A percentile compares a stretch with the other conserved stretches of the same genome.
These are phyloP conservation scores for Argya squamiceps DNA, from an alignment of 2,797 vertebrate species.

Conservation along the genomic window DNA sequence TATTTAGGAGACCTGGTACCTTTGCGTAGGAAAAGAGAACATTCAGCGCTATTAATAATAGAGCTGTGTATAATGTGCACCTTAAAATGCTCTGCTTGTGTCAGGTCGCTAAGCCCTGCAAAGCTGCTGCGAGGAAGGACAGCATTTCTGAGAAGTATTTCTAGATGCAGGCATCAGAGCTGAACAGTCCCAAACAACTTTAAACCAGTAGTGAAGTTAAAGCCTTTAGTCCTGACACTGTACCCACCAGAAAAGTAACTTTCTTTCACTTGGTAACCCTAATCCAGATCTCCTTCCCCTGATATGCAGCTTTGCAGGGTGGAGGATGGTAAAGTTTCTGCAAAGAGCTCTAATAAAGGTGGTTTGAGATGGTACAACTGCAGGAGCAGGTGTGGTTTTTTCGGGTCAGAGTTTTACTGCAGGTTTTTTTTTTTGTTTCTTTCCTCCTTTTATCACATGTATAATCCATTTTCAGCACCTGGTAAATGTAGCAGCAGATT, in stretches of 20 bases:
- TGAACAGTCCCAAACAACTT: background rate
- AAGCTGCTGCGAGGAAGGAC: background rate
- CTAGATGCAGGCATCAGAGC: background rate
- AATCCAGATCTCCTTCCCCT: background rate
- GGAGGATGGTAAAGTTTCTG: background rate
- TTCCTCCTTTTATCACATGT: fast-evolving
- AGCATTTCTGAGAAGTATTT: background rate
- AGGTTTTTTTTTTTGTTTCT: background rate
- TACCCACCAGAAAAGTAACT: background rate
- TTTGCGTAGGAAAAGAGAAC: background rate
- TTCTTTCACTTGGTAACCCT: background rate
- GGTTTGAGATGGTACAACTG: background rate
- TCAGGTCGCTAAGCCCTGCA: background rate
- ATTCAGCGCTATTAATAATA: background rate
- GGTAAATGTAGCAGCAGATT: background rate
- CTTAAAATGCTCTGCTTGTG: background rate
- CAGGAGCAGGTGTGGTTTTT: background rate
- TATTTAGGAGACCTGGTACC: background rate
- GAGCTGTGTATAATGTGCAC: background rate
- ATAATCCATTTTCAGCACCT: background rate
- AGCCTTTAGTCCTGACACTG: background rate
- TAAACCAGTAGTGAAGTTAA: background rate
- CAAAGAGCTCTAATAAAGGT: background rate
- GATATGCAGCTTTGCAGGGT: background rate
- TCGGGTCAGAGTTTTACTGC: background rate